Conservation (phyloP, 2,113 vertebrate genomes). For the Pogonocichla stellata region DNA sequence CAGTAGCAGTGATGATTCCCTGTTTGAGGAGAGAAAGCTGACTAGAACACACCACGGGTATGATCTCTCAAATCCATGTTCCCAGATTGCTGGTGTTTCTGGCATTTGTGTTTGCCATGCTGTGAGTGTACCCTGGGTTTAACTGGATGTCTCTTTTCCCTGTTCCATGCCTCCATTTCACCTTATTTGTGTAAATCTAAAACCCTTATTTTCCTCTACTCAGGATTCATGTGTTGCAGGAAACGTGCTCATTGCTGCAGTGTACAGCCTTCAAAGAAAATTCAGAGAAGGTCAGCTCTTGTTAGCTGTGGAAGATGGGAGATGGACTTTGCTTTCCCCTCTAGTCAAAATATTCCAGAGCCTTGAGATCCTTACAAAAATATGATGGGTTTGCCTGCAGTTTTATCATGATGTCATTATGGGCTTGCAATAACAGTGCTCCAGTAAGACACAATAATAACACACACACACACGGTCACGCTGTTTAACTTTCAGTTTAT, state of each 20-base stretch:
- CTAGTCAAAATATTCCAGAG: constrained; percentile 68
- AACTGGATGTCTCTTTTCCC: not conserved
- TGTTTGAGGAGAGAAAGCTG: not conserved
- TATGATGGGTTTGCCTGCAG: not conserved
- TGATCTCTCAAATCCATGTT: not conserved
- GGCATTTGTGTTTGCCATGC: not conserved
- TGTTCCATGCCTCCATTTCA: not conserved
- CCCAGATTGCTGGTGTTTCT: not conserved
- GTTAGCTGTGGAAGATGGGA: not conserved
- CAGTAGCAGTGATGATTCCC: not conserved
- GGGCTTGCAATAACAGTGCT: not conserved
- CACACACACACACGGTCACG: not conserved
- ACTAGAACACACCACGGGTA: not conserved
- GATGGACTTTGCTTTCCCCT: not conserved
- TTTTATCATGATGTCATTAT: constrained; percentile 51
- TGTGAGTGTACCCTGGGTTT: not conserved
- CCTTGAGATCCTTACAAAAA: constrained; percentile 42
- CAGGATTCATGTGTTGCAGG: not conserved
- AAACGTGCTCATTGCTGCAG: not conserved
- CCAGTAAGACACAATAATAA: constrained; percentile 45
- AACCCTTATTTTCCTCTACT: not conserved
- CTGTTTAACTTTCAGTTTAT: not conserved
- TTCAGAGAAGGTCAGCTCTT: constrained; percentile 22
- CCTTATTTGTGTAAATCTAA: not conserved
- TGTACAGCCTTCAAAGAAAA: not conserved